phyloP scores from a whole-genome alignment of 2,797 vertebrate genomes.

The Eurystomus glaucurus region DNA sequence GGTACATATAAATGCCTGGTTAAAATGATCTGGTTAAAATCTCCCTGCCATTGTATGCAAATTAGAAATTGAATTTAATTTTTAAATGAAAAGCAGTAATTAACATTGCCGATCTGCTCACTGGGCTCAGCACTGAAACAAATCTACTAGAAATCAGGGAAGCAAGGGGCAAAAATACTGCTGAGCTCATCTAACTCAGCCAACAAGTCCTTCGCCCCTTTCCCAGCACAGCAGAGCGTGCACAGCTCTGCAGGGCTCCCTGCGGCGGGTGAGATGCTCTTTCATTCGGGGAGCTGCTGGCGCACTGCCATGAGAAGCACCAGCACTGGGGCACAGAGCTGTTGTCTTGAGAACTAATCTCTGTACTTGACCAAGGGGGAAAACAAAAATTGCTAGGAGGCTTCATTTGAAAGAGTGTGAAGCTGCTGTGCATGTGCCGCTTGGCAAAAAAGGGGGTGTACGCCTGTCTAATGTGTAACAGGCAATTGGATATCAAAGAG shows the following conservation, averaged over 20 bases:
- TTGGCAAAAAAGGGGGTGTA: background rate
- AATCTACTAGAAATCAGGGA: conserved; percentile 62
- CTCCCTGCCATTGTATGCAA: background rate
- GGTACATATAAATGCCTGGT: background rate
- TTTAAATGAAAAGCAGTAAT: background rate
- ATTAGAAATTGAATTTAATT: background rate
- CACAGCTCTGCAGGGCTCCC: conserved; percentile 40
- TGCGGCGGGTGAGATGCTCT: background rate
- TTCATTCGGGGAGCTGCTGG: conserved; percentile 22
- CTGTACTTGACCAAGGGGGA: conserved; percentile 34
- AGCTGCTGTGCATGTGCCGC: background rate
- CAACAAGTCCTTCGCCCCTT: conserved; percentile 37
- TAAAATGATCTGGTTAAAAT: background rate
- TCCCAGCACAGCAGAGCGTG: background rate
- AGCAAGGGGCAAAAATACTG: conserved; percentile 65
- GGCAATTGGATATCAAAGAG: conserved; percentile 46
- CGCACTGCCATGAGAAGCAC: conserved; percentile 43
- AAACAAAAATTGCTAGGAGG: background rate
- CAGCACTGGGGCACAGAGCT: background rate
- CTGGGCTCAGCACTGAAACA: conserved; percentile 59
- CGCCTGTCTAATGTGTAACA: background rate
- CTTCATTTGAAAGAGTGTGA: conserved; percentile 1
- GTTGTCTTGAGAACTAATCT: conserved; percentile 62
- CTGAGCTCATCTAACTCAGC: conserved; percentile 54
- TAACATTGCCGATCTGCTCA: conserved; percentile 63